Conservation (phyloP, 1,140 invertebrate genomes). For the Drosophila kanapiae region DNA sequence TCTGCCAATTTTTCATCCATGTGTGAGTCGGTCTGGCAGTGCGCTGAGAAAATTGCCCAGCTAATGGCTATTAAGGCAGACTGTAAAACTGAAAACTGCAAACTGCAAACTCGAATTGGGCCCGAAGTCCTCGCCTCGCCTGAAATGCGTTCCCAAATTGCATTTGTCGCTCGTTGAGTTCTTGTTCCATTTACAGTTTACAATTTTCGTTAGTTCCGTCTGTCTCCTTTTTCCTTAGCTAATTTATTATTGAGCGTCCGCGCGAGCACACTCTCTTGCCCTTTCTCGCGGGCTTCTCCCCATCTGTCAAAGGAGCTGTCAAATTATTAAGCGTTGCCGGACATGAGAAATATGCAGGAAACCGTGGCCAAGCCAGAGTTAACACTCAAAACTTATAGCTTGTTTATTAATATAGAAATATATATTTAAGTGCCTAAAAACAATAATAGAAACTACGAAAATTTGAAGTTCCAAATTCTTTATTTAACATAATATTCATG, state of each 20-base stretch:
- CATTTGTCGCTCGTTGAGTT: constrained; percentile 56
- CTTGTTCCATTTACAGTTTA: constrained; percentile 63
- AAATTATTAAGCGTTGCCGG: constrained; percentile 78
- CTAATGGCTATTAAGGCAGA: constrained; percentile 79
- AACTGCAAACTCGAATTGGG: constrained; percentile 24
- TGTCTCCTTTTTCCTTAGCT: constrained; percentile 56
- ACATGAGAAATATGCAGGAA: constrained; percentile 65
- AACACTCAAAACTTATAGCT: too few species aligned
- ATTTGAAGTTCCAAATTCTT: too few species aligned
- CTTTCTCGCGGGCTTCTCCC: constrained; percentile 14
- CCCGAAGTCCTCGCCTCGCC: constrained; percentile 20
- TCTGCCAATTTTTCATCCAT: constrained; percentile 73
- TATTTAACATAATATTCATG: background rate
- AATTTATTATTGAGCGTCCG: constrained; percentile 71
- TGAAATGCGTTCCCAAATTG: constrained; percentile 59
- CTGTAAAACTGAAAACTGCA: constrained; percentile 15
- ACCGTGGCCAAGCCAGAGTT: background rate
- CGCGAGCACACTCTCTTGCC: constrained; percentile 9
- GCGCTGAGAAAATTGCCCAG: constrained; percentile 63
- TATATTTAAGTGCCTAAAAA: too few species aligned
- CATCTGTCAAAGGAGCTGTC: constrained; percentile 76
- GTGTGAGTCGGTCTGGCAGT: constrained; percentile 22
- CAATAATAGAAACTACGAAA: too few species aligned
- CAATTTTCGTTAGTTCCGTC: constrained; percentile 26
- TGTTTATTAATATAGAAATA: too few species aligned